Conservation (phyloP, 2,888 invertebrate genomes). For the Melangyna quadrimaculata region DNA sequence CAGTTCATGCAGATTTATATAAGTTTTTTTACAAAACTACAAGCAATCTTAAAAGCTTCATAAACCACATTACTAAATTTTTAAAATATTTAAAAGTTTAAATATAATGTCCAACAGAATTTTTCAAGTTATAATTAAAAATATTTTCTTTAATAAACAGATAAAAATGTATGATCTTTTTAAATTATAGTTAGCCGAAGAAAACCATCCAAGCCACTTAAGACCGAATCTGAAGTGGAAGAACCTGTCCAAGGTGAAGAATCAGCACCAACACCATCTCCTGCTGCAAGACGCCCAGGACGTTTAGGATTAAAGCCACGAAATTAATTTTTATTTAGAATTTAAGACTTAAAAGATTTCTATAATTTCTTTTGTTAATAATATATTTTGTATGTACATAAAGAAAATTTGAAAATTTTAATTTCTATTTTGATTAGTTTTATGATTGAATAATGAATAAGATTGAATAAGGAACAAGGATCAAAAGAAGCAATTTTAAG, state of each 20-base stretch:
- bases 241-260: slow-evolving; percentile 78
- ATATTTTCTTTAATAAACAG: not conserved
- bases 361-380: slow-evolving; percentile 65
- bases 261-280: slow-evolving; percentile 74
- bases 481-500: too few relatives aligned
- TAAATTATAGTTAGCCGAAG: slow-evolving; percentile 76
- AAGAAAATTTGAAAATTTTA: slow-evolving; percentile 48
- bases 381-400: slow-evolving; percentile 70
- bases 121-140: not conserved
- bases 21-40: too few relatives aligned
- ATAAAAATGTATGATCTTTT: not conserved
- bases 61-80: too few relatives aligned
- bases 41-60: too few relatives aligned
- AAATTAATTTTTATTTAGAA: slow-evolving; percentile 74
- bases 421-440: not conserved
- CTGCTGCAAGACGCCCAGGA: slow-evolving; percentile 76
- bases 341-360: slow-evolving; percentile 51
- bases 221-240: slow-evolving; percentile 76
- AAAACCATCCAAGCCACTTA: slow-evolving; percentile 76
- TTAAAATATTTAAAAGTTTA: too few relatives aligned
- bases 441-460: not conserved
- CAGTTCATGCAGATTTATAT: too few relatives aligned
- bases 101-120: too few relatives aligned
- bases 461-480: too few relatives aligned
- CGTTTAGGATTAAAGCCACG: slow-evolving; percentile 79